phyloP scores from a whole-genome alignment of 2,888 invertebrate genomes.

The Tuberolachnus salignus region DNA sequence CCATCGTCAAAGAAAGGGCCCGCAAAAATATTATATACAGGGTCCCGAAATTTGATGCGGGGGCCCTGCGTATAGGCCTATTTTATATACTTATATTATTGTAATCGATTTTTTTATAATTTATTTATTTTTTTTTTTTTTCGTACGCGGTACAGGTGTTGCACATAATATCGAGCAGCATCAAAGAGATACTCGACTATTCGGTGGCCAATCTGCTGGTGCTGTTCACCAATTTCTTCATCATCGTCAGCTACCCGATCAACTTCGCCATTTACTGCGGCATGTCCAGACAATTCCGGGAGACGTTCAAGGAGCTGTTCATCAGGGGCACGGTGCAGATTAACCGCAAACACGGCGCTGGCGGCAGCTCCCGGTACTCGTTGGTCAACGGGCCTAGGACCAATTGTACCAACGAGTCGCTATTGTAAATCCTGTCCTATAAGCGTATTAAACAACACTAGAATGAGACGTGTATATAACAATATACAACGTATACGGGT shows the following conservation, averaged over 20 bases:
- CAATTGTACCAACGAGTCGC: constrained; percentile 79
- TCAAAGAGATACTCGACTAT: constrained; percentile 77
- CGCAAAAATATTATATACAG: too few species aligned
- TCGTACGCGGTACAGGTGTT: constrained; percentile 64
- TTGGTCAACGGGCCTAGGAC: constrained; percentile 82
- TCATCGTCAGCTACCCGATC: constrained; percentile 88
- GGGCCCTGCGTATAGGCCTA: too few species aligned
- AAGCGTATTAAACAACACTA: too few species aligned
- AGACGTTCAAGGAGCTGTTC: constrained; percentile 88
- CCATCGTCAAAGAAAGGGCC: too few species aligned
- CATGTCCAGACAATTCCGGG: constrained; percentile 92
- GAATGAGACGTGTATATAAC: neutral
- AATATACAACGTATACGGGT: neutral
- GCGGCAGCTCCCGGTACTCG: constrained; percentile 77
- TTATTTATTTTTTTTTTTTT: too few species aligned
- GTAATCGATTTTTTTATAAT: too few species aligned
- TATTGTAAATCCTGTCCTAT: constrained; percentile 66
- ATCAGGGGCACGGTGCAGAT: constrained; percentile 68
- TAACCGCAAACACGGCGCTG: constrained; percentile 70
- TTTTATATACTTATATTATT: too few species aligned
- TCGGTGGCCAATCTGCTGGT: constrained; percentile 78
- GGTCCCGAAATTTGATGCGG: too few species aligned
- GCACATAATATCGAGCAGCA: constrained; percentile 79
- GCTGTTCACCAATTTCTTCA: constrained; percentile 86
- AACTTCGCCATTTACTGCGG: constrained; percentile 96